Evolutionary conservation across 1,140 invertebrate species (phyloP), one percentile per base, ranked within the genome.

Genomic region (Battus philenor): DNA sequence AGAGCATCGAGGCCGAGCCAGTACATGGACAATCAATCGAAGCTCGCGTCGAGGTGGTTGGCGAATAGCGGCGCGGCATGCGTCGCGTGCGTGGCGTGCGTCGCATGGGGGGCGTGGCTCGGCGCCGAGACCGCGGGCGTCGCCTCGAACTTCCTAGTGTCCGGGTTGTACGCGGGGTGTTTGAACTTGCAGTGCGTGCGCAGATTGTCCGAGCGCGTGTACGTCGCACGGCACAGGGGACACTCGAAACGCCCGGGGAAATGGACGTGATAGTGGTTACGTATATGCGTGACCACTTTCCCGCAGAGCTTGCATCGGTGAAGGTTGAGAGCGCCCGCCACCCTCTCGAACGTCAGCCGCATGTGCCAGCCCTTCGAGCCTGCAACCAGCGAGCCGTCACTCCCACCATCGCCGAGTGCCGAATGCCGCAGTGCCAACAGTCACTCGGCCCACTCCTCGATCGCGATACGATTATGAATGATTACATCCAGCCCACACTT

Each of bases 331-430:
- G 92, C 91, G 87, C 93, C 93, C 87, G 93, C 93, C 88, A 94
- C 90, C 69, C 93, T 92, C 90, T 95, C 93, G 90, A 94, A 95
- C 83, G 93, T 94, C 87, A 94, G 92, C 88, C 93, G 91, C 93
- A 94, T 95, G 90, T 94, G 93, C 93, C 93, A 94, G 89, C 93
- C 92, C 92, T 93, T 94, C 87, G 93, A 93, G 91, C 93, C 93
- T 95, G 91, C 89, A 92, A 92, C 88, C 75, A 86, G 67, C 72
- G 38, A 64, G 33, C 60, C 58, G 62, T 68, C 71, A 68, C 65
- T 57, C 50, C 39, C 50, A 27, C 45, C 45, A 39, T 27, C 44
- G 22, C 46, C 20, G 36, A 30, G 30, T 41, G 24, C 39, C 48
- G 11, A 44, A 24, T 39, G 22, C 45, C 33, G 47, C 58, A 63